A percentile compares a stretch with the other conserved stretches of the same genome.
Conservation (phyloP, 2,113 vertebrate genomes). For the Parotia lawesii region DNA sequence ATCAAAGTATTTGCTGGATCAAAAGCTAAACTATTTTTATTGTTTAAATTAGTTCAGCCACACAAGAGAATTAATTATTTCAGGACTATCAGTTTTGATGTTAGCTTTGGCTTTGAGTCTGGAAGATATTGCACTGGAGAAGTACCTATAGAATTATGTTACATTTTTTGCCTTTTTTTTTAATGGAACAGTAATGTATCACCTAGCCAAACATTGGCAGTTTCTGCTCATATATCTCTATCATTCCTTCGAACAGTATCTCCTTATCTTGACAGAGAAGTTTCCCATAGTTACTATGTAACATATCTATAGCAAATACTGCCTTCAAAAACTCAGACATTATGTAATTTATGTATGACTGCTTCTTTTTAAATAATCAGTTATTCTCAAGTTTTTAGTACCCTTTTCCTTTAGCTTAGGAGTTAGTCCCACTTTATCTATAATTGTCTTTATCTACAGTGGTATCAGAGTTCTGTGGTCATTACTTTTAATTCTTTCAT, state of each 20-base stretch:
- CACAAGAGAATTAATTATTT: not conserved
- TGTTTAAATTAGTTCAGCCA: not conserved
- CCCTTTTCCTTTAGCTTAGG: conserved; percentile 5
- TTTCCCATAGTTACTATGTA: not conserved
- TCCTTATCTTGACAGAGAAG: not conserved
- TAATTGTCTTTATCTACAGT: not conserved
- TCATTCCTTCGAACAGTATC: not conserved
- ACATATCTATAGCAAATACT: not conserved
- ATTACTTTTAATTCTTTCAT: conserved; percentile 59
- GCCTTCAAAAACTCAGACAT: not conserved
- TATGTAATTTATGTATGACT: not conserved
- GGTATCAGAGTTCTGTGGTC: conserved; percentile 22
- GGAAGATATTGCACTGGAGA: not conserved
- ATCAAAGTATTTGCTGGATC: not conserved
- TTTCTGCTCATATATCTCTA: not conserved
- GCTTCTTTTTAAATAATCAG: not conserved
- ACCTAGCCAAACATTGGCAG: not conserved
- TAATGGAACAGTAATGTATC: not conserved
- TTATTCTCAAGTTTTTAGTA: not conserved
- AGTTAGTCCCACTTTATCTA: not conserved
- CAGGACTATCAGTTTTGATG: not conserved
- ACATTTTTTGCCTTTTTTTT: not conserved
- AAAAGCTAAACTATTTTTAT: not conserved
- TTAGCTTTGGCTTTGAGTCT: not conserved
- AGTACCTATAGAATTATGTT: not conserved